Conservation (phyloP, 1,140 invertebrate genomes). For the Sitophilus oryzae region DNA sequence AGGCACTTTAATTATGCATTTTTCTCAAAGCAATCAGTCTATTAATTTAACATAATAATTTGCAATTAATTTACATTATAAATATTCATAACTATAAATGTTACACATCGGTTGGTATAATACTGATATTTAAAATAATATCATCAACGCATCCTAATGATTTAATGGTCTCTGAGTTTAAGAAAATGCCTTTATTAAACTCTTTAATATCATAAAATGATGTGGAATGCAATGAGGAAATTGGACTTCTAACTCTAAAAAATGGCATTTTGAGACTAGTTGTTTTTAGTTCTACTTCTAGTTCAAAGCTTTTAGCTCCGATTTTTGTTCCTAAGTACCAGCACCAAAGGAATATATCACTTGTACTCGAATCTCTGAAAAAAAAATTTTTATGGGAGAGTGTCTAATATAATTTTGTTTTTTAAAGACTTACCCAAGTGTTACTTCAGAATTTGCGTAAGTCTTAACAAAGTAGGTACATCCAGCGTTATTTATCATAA, state of each 20-base stretch:
- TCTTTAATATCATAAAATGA: conserved; percentile 29
- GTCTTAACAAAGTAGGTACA: conserved; percentile 33
- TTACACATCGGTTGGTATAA: conserved; percentile 2
- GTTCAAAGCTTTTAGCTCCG: conserved; percentile 26
- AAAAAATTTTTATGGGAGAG: too few relatives aligned
- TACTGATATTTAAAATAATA: conserved; percentile 16
- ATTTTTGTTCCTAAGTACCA: conserved; percentile 28
- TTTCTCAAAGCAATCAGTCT: too few relatives aligned
- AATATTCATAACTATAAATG: not conserved
- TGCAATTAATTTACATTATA: not conserved
- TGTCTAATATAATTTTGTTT: too few relatives aligned
- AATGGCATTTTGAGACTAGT: conserved; percentile 16
- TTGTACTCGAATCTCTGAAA: conserved; percentile 17
- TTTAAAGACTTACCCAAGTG: conserved; percentile 7
- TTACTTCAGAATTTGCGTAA: not conserved
- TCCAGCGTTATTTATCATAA: conserved; percentile 19
- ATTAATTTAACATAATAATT: too few relatives aligned
- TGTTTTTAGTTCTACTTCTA: conserved; percentile 30
- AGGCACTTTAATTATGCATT: too few relatives aligned
- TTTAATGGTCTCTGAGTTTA: conserved; percentile 27
- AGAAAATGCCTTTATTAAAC: conserved; percentile 29
- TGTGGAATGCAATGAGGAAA: conserved; percentile 28
- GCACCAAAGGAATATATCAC: conserved; percentile 29
- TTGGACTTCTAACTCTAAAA: conserved; percentile 26
- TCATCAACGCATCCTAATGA: conserved; percentile 7